Conservation (phyloP, 2,888 invertebrate genomes). For the Ferdinandea cuprea region DNA sequence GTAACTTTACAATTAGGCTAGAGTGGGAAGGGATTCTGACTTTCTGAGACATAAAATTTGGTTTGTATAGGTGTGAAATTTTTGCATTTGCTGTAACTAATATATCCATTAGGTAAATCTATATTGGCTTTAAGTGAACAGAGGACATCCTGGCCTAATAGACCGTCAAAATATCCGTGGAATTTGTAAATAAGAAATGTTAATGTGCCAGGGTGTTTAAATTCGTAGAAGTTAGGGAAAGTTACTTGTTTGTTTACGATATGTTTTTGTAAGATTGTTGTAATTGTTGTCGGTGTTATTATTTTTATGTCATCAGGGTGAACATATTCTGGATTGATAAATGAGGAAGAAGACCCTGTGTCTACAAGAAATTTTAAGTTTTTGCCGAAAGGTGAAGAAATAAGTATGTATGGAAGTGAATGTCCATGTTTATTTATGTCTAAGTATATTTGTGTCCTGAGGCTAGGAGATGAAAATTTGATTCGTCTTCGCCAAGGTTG, state of each 20-base stretch:
- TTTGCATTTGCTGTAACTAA: conserved; percentile 3
- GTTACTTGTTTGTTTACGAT: conserved; percentile 9
- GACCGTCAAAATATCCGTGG: conserved; percentile 16
- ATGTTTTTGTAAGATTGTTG: conserved; percentile 5
- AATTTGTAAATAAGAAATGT: conserved; percentile 7
- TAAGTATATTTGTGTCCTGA: not conserved
- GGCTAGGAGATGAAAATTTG: conserved; percentile 16
- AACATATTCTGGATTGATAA: conserved; percentile 31
- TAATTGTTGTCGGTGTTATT: conserved; percentile 12
- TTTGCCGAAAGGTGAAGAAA: conserved; percentile 22
- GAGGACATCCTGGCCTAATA: not conserved
- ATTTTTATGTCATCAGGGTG: conserved; percentile 19
- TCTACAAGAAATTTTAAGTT: conserved; percentile 16
- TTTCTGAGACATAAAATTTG: no score
- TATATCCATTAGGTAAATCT: conserved; percentile 18
- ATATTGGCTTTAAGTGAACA: no score
- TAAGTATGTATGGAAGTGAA: conserved; percentile 11
- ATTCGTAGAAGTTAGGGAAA: not conserved
- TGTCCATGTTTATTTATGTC: conserved; percentile 21
- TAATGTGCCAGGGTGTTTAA: not conserved
- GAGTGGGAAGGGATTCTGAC: no score
- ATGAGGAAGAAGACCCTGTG: conserved; percentile 25
- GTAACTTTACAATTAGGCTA: conserved; percentile 11
- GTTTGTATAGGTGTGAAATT: conserved; percentile 7
- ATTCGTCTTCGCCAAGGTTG: not conserved